Conservation (phyloP, 2,113 vertebrate species). For the Istiophorus platypterus region DNA sequence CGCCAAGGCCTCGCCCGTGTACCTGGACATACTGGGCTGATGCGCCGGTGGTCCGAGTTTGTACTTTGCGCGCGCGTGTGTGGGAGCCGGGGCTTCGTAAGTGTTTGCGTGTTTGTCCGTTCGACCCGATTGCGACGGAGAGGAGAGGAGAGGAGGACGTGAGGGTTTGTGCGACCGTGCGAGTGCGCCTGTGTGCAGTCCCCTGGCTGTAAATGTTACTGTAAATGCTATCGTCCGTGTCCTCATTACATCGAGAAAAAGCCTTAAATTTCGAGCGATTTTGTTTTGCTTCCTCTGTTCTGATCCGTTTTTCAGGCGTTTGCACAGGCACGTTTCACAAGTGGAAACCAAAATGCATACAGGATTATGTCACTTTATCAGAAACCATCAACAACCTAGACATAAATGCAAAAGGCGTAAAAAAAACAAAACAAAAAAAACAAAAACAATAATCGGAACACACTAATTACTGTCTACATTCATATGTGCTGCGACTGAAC, state of each 20-base stretch:
- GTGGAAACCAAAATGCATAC: conserved; percentile 59
- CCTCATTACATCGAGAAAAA: conserved; percentile 92
- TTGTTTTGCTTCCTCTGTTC: conserved; percentile 64
- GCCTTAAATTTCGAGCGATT: conserved; percentile 89
- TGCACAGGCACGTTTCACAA: conserved; percentile 53
- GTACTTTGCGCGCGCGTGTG: conserved; percentile 84
- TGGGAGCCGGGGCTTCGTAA: conserved; percentile 71
- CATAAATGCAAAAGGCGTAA: conserved; percentile 58
- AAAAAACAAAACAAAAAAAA: conserved; percentile 15
- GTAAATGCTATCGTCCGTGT: conserved; percentile 87
- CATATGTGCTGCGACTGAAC: conserved; percentile 85
- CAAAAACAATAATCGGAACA: no score
- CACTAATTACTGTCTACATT: conserved; percentile 7
- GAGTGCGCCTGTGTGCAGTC: conserved; percentile 79
- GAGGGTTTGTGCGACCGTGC: conserved; percentile 79
- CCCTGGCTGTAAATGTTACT: conserved; percentile 73
- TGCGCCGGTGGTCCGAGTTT: conserved; percentile 34
- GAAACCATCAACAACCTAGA: conserved; percentile 14
- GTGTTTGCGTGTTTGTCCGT: conserved; percentile 22
- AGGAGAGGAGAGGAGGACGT: conserved; percentile 16
- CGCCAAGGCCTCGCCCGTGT: conserved; percentile 98
- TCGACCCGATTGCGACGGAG: not conserved
- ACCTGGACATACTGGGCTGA: conserved; percentile 99
- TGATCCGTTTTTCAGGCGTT: conserved; percentile 45
- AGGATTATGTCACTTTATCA: conserved; percentile 30